These are phyloP conservation scores for Antechinus flavipes DNA, from an alignment of 2,113 vertebrate species.

Conservation along the genomic window DNA sequence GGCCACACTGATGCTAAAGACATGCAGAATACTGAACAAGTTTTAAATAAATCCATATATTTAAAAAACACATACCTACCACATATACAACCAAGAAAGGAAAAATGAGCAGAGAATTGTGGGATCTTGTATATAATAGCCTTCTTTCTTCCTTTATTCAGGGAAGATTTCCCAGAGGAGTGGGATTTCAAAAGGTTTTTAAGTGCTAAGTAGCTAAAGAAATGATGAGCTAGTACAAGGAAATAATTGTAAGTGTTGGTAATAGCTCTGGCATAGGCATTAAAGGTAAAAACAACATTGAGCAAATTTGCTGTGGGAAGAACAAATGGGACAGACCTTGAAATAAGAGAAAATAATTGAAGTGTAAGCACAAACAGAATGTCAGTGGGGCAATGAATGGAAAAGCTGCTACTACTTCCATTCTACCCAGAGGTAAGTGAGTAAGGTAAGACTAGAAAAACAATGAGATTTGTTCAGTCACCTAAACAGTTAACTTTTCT, in stretches of 20 bases:
- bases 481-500: neutral
- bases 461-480: neutral
- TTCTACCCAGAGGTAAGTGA: neutral
- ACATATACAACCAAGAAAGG: neutral
- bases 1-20: neutral
- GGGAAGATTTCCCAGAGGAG: neutral
- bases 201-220: neutral
- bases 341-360: neutral
- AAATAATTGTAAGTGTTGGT: neutral
- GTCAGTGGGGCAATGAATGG: neutral
- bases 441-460: neutral
- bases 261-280: neutral
- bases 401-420: neutral
- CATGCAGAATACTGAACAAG: neutral
- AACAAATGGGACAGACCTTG: neutral
- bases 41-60: neutral
- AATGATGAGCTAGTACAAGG: neutral
- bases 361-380: neutral
- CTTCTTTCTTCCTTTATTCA: neutral
- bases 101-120: neutral
- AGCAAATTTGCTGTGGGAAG: neutral
- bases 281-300: neutral
- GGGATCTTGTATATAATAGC: neutral
- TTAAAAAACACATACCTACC: neutral
- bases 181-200: neutral